These are phyloP conservation scores for Pammene fasciana DNA, from an alignment of 2,888 invertebrate genomes.

Conservation along the genomic window DNA sequence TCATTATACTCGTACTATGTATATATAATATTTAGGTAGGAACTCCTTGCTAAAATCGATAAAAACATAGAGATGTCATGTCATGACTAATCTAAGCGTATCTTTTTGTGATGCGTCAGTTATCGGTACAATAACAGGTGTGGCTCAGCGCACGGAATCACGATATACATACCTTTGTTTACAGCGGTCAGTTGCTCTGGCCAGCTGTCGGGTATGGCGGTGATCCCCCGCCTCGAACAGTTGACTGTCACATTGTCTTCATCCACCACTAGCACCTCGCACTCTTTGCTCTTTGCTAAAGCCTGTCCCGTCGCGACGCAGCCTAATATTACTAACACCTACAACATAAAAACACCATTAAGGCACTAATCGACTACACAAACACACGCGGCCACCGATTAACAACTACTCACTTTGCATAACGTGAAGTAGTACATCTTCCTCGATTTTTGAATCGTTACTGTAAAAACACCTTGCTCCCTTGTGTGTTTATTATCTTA, in stretches of 20 bases:
- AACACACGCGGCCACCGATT: slow-evolving; percentile 50
- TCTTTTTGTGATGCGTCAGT: slow-evolving; percentile 28
- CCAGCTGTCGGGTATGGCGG: slow-evolving; percentile 64
- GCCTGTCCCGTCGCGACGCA: slow-evolving; percentile 60
- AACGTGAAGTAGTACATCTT: slow-evolving; percentile 68
- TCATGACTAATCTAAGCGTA: slow-evolving; percentile 23
- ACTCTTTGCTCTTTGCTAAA: slow-evolving; percentile 54
- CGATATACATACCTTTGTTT: slow-evolving; percentile 64
- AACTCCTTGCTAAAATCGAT: slow-evolving; percentile 6
- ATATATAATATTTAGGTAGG: not conserved
- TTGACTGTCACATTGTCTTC: slow-evolving; percentile 68
- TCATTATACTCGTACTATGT: no score
- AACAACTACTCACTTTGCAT: slow-evolving; percentile 67
- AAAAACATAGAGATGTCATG: slow-evolving; percentile 11
- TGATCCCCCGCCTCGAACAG: slow-evolving; percentile 70
- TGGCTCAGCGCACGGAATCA: slow-evolving; percentile 10
- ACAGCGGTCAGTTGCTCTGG: slow-evolving; percentile 64
- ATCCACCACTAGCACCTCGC: slow-evolving; percentile 68
- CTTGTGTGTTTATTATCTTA: slow-evolving; percentile 71
- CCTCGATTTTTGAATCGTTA: slow-evolving; percentile 65
- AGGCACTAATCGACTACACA: slow-evolving; percentile 53
- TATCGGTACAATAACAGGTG: slow-evolving; percentile 33
- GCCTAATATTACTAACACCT: slow-evolving; percentile 76
- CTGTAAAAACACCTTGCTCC: slow-evolving; percentile 69
- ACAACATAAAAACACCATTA: slow-evolving; percentile 74